Conservation (phyloP, 1,140 invertebrate genomes). For the Fragariocoptes setiger region DNA sequence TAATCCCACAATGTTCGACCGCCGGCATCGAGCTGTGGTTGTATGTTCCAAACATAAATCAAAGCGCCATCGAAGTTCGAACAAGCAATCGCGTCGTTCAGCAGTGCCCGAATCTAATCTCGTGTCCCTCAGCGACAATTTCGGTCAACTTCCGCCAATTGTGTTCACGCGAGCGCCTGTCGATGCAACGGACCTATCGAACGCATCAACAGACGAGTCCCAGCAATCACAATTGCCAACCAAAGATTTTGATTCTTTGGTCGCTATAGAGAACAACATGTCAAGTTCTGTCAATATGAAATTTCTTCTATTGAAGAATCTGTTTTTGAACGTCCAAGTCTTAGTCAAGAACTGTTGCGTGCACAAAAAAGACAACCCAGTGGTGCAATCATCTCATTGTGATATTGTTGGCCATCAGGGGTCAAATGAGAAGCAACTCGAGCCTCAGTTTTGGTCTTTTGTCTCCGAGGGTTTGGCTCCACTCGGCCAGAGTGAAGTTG, state of each 20-base stretch:
- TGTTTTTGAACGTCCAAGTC: conserved; percentile 40
- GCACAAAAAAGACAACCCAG: not conserved
- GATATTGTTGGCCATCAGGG: not conserved
- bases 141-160: not conserved
- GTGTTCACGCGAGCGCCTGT: not conserved
- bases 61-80: not conserved
- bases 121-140: not conserved
- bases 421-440: not conserved
- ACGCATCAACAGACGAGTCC: not conserved
- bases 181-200: not conserved
- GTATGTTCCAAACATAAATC: not conserved
- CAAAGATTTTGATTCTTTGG: not conserved
- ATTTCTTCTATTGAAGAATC: conserved; percentile 45
- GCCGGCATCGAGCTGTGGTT: not conserved
- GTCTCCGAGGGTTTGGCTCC: conserved; percentile 40
- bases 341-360: conserved; percentile 29
- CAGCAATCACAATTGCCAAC: not conserved
- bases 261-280: not conserved
- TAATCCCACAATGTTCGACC: not conserved
- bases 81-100: too few species aligned
- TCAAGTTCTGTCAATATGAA: conserved; percentile 19
- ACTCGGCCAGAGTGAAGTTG: conserved; percentile 53
- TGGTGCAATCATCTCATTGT: too few species aligned
- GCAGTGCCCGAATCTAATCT: not conserved
- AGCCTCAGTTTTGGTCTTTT: conserved; percentile 39